Evolutionary conservation across 2,888 invertebrate species (phyloP), one percentile per base, ranked within the genome.

Genomic region (Drosophila paramelanica): DNA sequence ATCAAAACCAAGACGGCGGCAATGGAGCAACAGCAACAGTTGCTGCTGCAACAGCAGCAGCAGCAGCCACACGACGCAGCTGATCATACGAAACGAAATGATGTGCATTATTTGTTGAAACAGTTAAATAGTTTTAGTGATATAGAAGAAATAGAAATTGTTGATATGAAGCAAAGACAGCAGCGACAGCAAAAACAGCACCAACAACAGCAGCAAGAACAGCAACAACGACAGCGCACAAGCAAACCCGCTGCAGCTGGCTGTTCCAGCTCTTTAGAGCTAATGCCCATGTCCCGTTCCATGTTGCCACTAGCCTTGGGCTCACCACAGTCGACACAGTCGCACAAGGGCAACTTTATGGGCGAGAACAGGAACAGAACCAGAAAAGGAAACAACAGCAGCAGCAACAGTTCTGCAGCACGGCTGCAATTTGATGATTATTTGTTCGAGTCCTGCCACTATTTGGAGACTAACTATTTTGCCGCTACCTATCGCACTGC

Each of bases 21-120:
- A 73, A 70, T 71, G 72, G 56, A 73, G 42, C 49, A 55, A 31
- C 52, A 58, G 14, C 70, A 68, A 39, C 60, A 67, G 36, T 65
- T 51, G 23, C 65, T 39, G 47, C 66, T 70, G 49, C 49, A 55
- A 23, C 61, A 66, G 25, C 62, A 67, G 55, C 64, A 67, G 43
- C 73, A 71, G 65, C 66, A 67, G 57, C 65, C 72, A 64, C 72
- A 80, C 70, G 81, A 89, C 82, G 89, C 91, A 84, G 92, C 91
- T 92, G 91, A 92, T 90, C 91, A 91, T 91, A 92, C 84, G 83
- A 91, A 92, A 92, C 92, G 92, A 91, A 92, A 92, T 92, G 92
- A 92, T 92, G 92, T 92, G 90, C 92, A 92, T 92, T 92, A 92
- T 92, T 92, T 92, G 92, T 92, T 92, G 92, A 92, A 92, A 92